Percentiles rank a stretch among this genome's conserved stretches.
These are phyloP conservation scores for Fragum fragum DNA, from an alignment of 2,888 invertebrate genomes.

Conservation along the genomic window DNA sequence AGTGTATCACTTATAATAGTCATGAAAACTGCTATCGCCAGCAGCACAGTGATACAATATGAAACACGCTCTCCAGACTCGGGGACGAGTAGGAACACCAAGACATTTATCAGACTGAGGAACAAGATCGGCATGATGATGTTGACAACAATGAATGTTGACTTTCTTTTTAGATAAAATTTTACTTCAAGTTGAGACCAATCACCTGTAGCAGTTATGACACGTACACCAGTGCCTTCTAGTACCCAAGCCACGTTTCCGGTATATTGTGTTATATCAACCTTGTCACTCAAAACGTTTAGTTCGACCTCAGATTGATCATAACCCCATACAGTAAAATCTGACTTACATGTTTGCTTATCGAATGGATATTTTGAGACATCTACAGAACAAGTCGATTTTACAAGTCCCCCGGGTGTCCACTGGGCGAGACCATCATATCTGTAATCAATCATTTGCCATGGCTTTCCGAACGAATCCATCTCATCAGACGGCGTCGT, in stretches of 20 bases:
- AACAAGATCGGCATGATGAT: constrained; percentile 68
- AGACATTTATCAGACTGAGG: constrained; percentile 63
- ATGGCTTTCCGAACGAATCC: constrained; percentile 50
- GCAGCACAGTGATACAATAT: constrained; percentile 68
- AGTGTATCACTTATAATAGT: constrained; percentile 67
- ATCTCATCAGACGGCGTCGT: constrained; percentile 60
- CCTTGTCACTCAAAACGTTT: background rate
- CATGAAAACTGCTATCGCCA: constrained; percentile 68
- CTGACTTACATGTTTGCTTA: constrained; percentile 50
- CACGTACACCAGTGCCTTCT: background rate
- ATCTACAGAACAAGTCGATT: constrained; percentile 58
- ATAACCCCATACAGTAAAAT: constrained; percentile 53
- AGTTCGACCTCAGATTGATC: constrained; percentile 34
- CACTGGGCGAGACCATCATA: constrained; percentile 56
- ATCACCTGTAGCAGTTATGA: background rate
- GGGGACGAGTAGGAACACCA: constrained; percentile 64
- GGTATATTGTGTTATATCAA: background rate
- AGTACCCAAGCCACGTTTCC: constrained; percentile 7
- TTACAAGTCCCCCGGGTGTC: constrained; percentile 45
- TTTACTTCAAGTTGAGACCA: background rate
- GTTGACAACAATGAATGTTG: constrained; percentile 64
- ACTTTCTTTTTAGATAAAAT: constrained; percentile 49
- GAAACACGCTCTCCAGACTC: constrained; percentile 70
- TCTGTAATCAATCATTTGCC: constrained; percentile 45
- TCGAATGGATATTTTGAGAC: constrained; percentile 64